These are phyloP conservation scores for Melieria omissa DNA, from an alignment of 2,888 invertebrate genomes.

Conservation along the genomic window DNA sequence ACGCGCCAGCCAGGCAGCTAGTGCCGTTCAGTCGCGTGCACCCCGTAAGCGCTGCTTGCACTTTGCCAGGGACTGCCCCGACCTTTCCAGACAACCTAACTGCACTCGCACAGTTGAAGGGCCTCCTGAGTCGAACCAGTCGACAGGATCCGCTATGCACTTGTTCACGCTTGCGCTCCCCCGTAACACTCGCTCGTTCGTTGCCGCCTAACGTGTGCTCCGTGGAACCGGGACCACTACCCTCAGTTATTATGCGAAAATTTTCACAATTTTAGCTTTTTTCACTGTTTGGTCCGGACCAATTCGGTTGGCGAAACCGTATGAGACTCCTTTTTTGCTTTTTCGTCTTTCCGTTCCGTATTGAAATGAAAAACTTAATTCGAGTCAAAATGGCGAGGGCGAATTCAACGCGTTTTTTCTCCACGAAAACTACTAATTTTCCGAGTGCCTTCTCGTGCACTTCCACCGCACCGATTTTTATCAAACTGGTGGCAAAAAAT, in stretches of 20 bases:
- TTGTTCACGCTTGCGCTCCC: no score
- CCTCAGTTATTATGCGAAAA: no score
- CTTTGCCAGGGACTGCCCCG: no score
- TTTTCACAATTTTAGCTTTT: background rate
- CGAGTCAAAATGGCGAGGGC: constrained; percentile 63
- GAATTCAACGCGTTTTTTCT: constrained; percentile 57
- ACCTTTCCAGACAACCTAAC: no score
- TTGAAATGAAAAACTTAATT: constrained; percentile 50
- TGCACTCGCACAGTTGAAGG: no score
- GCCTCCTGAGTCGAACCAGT: no score
- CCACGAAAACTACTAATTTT: constrained; percentile 54
- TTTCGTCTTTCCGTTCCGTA: constrained; percentile 39
- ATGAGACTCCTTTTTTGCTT: constrained; percentile 20
- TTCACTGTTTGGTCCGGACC: constrained; percentile 10
- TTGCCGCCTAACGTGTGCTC: no score
- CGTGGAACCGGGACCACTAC: no score
- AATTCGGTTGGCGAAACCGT: constrained; percentile 19
- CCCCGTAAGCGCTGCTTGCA: no score
- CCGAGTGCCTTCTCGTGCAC: constrained; percentile 51
- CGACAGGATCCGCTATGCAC: no score
- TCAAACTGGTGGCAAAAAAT: constrained; percentile 54
- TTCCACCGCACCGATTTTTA: constrained; percentile 54
- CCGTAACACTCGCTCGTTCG: no score
- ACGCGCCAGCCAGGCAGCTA: constrained; percentile 10
- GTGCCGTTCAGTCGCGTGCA: no score